Evolutionary conservation across 2,888 invertebrate species (phyloP).

Genomic region (Trimorus sp.): DNA sequence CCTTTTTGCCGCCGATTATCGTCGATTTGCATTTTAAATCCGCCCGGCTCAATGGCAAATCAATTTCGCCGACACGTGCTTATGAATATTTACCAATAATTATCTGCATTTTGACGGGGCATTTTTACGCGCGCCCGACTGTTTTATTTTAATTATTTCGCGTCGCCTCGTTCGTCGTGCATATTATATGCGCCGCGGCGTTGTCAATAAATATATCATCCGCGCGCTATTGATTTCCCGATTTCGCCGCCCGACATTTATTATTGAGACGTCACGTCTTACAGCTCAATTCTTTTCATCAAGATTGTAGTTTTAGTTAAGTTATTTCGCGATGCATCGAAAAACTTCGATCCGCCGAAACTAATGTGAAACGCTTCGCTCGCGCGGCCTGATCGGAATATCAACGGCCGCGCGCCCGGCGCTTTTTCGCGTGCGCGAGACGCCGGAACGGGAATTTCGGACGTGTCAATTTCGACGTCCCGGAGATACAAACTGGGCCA

Average conservation of each 20-base stretch:
- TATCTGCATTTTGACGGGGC: background rate
- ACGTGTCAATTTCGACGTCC: no score
- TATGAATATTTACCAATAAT: background rate
- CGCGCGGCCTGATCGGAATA: conserved; percentile 32
- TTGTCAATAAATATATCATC: conserved; percentile 42
- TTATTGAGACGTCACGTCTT: conserved; percentile 46
- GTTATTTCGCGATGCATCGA: conserved; percentile 45
- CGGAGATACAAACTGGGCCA: no score
- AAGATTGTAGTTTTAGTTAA: conserved; percentile 47
- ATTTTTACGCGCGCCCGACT: no score
- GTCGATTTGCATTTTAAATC: conserved; percentile 20
- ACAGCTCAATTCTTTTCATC: conserved; percentile 42
- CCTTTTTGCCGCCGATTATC: no score
- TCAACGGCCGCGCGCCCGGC: background rate
- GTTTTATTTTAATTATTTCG: conserved; percentile 17
- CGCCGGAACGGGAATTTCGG: no score
- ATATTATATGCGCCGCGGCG: conserved; percentile 19
- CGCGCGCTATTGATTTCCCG: conserved; percentile 33
- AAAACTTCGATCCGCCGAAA: conserved; percentile 44
- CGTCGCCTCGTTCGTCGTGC: background rate
- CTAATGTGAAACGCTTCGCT: conserved; percentile 35
- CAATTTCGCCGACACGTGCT: conserved; percentile 10
- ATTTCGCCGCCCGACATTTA: conserved; percentile 39
- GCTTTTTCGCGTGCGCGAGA: background rate
- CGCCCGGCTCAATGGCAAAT: conserved; percentile 9